Evolutionary conservation across 1,140 invertebrate genomes (phyloP).

Genomic region (Dreissena rostriformis): DNA sequence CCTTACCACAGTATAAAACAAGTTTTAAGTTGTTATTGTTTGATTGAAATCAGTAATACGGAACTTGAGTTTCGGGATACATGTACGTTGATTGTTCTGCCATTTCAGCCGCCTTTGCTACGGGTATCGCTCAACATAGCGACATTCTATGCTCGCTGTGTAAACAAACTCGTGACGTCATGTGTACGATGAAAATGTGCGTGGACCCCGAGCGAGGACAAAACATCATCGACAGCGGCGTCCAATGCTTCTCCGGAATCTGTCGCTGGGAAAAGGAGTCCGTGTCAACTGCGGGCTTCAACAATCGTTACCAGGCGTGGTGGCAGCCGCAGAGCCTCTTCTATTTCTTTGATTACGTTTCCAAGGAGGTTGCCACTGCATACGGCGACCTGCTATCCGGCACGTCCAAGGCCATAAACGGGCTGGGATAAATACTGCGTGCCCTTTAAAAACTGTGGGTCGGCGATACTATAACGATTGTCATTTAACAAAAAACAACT

Average conservation of each 20-base stretch:
- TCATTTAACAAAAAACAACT: too few relatives aligned
- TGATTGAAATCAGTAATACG: too few relatives aligned
- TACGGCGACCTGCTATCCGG: constrained; percentile 20
- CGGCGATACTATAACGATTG: too few relatives aligned
- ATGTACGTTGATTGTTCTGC: background rate
- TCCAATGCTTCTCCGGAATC: constrained; percentile 37
- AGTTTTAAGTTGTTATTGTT: too few relatives aligned
- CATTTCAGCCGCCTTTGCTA: constrained; percentile 36
- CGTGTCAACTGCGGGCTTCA: constrained; percentile 35
- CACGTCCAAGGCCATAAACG: constrained; percentile 26
- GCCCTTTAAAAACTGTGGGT: too few relatives aligned
- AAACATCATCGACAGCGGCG: constrained; percentile 34
- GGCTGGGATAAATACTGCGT: constrained; percentile 1
- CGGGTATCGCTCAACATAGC: constrained; percentile 23
- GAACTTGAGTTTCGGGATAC: too few relatives aligned
- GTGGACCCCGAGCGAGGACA: constrained; percentile 44
- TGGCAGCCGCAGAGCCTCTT: constrained; percentile 35
- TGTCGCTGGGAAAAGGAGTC: constrained; percentile 46
- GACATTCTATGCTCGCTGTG: constrained; percentile 52
- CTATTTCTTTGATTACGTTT: constrained; percentile 43
- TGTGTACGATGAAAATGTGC: constrained; percentile 54
- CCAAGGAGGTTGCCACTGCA: constrained; percentile 37
- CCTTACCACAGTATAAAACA: too few relatives aligned
- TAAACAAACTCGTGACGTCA: constrained; percentile 53
- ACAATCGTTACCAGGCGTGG: constrained; percentile 41